A percentile compares a stretch with the other conserved stretches of the same genome.
Evolutionary conservation across 2,888 invertebrate species (phyloP).

Genomic region (Nebria salina): DNA sequence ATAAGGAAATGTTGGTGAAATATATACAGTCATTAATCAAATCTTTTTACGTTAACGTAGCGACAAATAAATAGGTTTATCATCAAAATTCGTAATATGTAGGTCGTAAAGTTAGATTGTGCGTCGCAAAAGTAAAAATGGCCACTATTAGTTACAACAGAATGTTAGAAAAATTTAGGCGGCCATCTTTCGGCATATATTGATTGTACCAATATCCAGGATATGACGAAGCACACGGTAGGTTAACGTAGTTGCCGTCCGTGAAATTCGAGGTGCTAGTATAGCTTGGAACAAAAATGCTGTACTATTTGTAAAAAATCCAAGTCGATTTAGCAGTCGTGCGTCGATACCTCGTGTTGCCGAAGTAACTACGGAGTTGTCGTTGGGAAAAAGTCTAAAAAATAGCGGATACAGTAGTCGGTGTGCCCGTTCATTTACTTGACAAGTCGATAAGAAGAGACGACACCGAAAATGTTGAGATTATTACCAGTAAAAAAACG

Average conservation of each 20-base stretch:
- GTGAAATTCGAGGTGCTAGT: background rate
- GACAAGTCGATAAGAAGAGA: conserved; percentile 17
- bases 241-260: background rate
- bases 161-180: background rate
- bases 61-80: background rate
- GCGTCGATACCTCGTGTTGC: background rate
- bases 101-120: background rate
- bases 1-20: too few species aligned
- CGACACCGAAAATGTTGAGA: conserved; percentile 8
- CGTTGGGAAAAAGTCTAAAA: background rate
- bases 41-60: background rate
- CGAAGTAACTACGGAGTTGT: background rate
- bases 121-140: background rate
- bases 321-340: background rate
- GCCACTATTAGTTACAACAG: background rate
- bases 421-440: conserved; percentile 16
- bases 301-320: background rate
- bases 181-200: background rate
- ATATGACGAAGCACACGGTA: background rate
- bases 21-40: too few species aligned
- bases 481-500: conserved; percentile 6
- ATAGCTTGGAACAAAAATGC: background rate
- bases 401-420: background rate
- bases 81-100: background rate
- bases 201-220: background rate